Conservation (phyloP, 2,797 vertebrate species). For the Enoplosus armatus region DNA sequence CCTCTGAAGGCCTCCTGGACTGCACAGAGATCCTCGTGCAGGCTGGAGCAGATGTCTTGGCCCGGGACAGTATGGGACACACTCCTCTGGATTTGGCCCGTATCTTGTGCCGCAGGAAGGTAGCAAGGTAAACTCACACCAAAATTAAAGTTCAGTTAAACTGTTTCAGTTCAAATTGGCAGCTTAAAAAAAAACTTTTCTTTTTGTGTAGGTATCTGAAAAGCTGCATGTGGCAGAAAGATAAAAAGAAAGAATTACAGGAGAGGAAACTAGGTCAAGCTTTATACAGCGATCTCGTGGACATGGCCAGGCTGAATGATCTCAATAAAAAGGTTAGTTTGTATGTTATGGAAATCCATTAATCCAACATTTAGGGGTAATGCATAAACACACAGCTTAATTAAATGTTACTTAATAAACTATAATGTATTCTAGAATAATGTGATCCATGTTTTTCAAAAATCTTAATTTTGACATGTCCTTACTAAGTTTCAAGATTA, state of each 20-base stretch:
- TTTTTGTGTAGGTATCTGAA: slow-evolving; percentile 64
- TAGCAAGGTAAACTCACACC: slow-evolving; percentile 68
- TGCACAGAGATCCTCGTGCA: slow-evolving; percentile 68
- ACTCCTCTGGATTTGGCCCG: slow-evolving; percentile 76
- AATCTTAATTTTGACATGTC: background rate
- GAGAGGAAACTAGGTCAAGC: slow-evolving; percentile 44
- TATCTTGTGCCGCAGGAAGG: slow-evolving; percentile 68
- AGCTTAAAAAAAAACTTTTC: background rate
- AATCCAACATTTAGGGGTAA: background rate
- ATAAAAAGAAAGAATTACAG: slow-evolving; percentile 62
- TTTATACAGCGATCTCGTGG: slow-evolving; percentile 63
- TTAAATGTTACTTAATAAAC: too few species aligned
- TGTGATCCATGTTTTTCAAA: background rate
- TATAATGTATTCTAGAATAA: background rate
- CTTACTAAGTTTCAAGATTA: background rate
- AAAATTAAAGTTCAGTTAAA: background rate
- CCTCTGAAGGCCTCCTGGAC: slow-evolving; percentile 74
- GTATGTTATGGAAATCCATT: background rate
- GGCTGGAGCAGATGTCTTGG: slow-evolving; percentile 72
- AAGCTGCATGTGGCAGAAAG: slow-evolving; percentile 59
- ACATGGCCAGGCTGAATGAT: slow-evolving; percentile 21
- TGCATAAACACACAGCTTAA: too few species aligned
- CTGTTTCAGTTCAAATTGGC: background rate
- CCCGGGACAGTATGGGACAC: slow-evolving; percentile 69
- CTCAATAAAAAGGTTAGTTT: slow-evolving; percentile 46